Evolutionary conservation across 2,797 vertebrate species (phyloP), one percentile per base, ranked within the genome.

Genomic region (Mionectes olivaceus): DNA sequence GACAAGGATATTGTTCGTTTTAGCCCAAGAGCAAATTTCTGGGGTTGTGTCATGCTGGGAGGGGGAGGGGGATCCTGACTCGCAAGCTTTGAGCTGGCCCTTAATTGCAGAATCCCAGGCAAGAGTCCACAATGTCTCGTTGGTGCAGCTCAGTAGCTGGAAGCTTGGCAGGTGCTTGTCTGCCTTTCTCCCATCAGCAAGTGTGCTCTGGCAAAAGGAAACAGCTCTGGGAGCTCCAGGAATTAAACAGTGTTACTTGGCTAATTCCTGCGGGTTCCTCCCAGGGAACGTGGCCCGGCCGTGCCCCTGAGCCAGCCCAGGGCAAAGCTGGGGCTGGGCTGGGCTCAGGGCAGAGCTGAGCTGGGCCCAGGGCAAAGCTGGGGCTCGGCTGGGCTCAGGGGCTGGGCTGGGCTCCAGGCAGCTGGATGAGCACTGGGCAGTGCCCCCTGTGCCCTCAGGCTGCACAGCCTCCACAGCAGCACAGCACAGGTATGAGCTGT

Each of bases 21-120:
- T 82, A 96, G 91, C 94, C 91, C 52, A 91, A 55, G 91, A 96
- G 93, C 93, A 93, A 93, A 95, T 93, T 83, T 90, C 76, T 93
- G 6, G 74, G 76, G 47, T 69, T 95, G 80, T 84, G 87, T 95
- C 85, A 74, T 77, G 81, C 83, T 75, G 83, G 89, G 87, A 78
- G 67, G 83, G 90, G 94, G 94, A 70, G 76, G 80, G 73, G 46
- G 75, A 41, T 50, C 61, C 88, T 43, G 41, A 43, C 50, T 46
- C 50, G 78, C 70, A 30, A 67, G 33, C 91, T 79, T 93, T 30
- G 90, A 87, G 83, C 75, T 87, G 55, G 94, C 83, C 85, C 55
- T 91, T 87, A 79, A 56, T 79, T 94, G 81, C 57, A 87, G 91
- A 83, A 87, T 81, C 83, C 79, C 53, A 92, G 93, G 92, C 84